A percentile compares a stretch with the other conserved stretches of the same genome.
phyloP scores from a whole-genome alignment of 2,888 invertebrate species.

The Limulus polyphemus region DNA sequence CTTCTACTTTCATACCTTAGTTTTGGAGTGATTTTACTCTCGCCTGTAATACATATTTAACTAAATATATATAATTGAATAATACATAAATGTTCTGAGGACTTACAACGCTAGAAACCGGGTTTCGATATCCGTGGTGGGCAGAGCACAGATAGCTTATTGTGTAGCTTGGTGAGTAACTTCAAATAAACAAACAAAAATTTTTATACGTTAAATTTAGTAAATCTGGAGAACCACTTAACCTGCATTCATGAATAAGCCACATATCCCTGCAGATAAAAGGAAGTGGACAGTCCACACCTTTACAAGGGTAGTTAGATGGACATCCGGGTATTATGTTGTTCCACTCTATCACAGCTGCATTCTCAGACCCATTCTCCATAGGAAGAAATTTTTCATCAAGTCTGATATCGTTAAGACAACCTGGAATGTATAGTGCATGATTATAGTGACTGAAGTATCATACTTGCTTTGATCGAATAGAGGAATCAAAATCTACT shows the following conservation, averaged over 20 bases:
- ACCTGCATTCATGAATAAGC: constrained; percentile 30
- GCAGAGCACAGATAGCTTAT: too few relatives aligned
- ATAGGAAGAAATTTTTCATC: constrained; percentile 38
- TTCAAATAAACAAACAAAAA: not conserved
- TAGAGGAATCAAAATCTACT: too few relatives aligned
- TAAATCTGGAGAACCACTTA: constrained; percentile 37
- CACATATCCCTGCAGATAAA: constrained; percentile 51
- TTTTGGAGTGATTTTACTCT: too few relatives aligned
- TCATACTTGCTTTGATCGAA: not conserved
- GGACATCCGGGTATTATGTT: constrained; percentile 82
- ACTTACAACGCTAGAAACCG: too few relatives aligned
- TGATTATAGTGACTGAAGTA: not conserved
- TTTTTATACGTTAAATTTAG: not conserved
- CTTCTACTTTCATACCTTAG: too few relatives aligned
- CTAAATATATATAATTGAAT: too few relatives aligned
- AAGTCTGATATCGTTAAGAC: constrained; percentile 41
- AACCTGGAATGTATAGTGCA: constrained; percentile 31
- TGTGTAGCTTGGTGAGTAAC: not conserved
- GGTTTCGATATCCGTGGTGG: too few relatives aligned
- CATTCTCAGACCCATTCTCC: constrained; percentile 12
- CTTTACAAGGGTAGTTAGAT: constrained; percentile 84
- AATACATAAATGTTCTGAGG: not conserved
- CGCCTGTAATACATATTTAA: too few relatives aligned
- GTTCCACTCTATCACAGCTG: constrained; percentile 69
- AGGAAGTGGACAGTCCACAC: constrained; percentile 80